Percentiles rank a stretch among this genome's conserved stretches.
phyloP scores from a whole-genome alignment of 2,113 vertebrate genomes.

The Haemorhous mexicanus region DNA sequence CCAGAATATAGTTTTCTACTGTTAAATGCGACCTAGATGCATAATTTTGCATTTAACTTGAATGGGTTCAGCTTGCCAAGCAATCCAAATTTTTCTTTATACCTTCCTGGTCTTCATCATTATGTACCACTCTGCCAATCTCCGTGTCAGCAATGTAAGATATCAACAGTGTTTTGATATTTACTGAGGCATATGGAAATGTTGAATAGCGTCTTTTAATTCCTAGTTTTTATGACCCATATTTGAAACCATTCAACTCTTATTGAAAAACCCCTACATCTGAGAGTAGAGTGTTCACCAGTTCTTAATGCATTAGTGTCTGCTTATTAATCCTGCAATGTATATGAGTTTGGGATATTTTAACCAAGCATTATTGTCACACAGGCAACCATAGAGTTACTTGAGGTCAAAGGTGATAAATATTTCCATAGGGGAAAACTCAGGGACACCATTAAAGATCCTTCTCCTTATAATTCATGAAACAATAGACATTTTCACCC shows the following conservation, averaged over 20 bases:
- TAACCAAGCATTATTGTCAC: background rate
- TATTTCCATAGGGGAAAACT: background rate
- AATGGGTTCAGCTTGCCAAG: slow-evolving; percentile 32
- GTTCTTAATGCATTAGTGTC: background rate
- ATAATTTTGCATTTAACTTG: slow-evolving; percentile 65
- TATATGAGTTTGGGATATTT: background rate
- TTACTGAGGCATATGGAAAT: slow-evolving; percentile 24
- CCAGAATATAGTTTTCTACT: slow-evolving; percentile 27
- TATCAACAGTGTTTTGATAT: slow-evolving; percentile 39
- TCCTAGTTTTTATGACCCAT: background rate
- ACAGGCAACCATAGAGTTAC: background rate
- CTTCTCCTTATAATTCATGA: background rate
- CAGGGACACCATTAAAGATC: background rate
- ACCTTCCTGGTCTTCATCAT: slow-evolving; percentile 51
- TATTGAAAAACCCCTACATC: background rate
- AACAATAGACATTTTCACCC: background rate
- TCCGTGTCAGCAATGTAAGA: background rate
- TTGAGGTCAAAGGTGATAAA: background rate
- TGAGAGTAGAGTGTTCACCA: background rate
- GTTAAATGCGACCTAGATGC: slow-evolving; percentile 51
- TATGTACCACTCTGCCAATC: slow-evolving; percentile 37
- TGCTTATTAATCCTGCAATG: background rate
- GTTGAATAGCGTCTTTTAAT: background rate
- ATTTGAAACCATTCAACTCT: background rate
- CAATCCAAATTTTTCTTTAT: slow-evolving; percentile 41